Percentiles rank a stretch among this genome's conserved stretches.
Conservation (phyloP, 2,113 vertebrate genomes). For the Okapia johnstoni region DNA sequence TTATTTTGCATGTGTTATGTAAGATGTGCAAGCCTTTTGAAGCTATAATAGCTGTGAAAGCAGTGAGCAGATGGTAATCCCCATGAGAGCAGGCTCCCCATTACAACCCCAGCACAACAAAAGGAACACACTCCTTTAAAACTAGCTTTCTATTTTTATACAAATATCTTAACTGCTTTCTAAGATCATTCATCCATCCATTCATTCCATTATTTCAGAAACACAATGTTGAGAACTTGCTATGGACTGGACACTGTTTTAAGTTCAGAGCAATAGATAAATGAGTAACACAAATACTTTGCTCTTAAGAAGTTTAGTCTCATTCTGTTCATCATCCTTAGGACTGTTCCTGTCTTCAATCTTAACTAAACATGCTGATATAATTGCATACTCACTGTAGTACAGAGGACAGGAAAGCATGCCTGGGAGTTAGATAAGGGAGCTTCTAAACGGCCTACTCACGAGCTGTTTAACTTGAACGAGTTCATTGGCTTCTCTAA, state of each 20-base stretch:
- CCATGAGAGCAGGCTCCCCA: neutral
- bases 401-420: neutral
- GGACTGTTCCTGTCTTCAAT: neutral
- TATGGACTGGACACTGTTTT: neutral
- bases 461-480: neutral
- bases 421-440: neutral
- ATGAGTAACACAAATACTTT: neutral
- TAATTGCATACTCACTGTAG: neutral
- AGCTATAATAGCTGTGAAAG: neutral
- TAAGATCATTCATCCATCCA: neutral
- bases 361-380: neutral
- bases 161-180: neutral
- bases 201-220: neutral
- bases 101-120: neutral
- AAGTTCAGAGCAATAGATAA: neutral
- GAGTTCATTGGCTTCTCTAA: neutral
- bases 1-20: neutral
- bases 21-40: neutral
- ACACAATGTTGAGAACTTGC: neutral
- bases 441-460: neutral
- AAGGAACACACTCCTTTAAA: neutral
- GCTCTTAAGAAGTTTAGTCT: neutral
- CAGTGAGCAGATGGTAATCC: too few species aligned
- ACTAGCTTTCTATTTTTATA: neutral
- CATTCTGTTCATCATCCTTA: neutral